phyloP scores from a whole-genome alignment of 2,113 vertebrate species.

The Chaetorhynchus papuensis region DNA sequence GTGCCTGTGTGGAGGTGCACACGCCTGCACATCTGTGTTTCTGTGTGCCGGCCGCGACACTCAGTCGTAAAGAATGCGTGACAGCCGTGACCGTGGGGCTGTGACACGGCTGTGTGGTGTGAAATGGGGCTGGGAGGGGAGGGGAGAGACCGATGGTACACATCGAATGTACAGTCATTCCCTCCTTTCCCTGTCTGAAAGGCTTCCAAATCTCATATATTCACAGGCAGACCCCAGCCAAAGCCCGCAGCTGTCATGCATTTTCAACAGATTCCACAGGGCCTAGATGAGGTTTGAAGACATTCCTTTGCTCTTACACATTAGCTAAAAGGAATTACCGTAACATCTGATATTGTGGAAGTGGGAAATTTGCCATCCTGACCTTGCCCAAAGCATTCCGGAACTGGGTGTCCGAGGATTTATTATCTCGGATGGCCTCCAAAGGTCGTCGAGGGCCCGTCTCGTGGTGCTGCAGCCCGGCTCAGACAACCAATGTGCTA shows the following conservation, averaged over 20 bases:
- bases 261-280: conserved; percentile 97
- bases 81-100: neutral
- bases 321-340: conserved; percentile 91
- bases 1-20: neutral
- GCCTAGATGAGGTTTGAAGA: conserved; percentile 87
- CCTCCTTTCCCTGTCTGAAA: conserved; percentile 71
- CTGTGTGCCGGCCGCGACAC: neutral
- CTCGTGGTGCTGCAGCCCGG: conserved; percentile 9
- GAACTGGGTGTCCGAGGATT: conserved; percentile 85
- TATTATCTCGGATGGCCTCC: conserved; percentile 86
- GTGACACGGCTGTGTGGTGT: conserved; percentile 26
- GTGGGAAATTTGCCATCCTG: conserved; percentile 90
- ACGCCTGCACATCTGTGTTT: neutral
- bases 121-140: conserved; percentile 32
- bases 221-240: conserved; percentile 80
- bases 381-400: conserved; percentile 91
- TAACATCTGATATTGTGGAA: conserved; percentile 98
- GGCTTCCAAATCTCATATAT: conserved; percentile 82
- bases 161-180: conserved; percentile 69
- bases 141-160: conserved; percentile 4
- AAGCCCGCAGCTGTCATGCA: conserved; percentile 94
- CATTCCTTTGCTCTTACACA: conserved; percentile 96
- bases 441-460: conserved; percentile 72
- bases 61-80: neutral
- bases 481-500: conserved; percentile 73